Evolutionary conservation across 2,797 vertebrate species (phyloP).

Genomic region (Etheostoma nigrum): DNA sequence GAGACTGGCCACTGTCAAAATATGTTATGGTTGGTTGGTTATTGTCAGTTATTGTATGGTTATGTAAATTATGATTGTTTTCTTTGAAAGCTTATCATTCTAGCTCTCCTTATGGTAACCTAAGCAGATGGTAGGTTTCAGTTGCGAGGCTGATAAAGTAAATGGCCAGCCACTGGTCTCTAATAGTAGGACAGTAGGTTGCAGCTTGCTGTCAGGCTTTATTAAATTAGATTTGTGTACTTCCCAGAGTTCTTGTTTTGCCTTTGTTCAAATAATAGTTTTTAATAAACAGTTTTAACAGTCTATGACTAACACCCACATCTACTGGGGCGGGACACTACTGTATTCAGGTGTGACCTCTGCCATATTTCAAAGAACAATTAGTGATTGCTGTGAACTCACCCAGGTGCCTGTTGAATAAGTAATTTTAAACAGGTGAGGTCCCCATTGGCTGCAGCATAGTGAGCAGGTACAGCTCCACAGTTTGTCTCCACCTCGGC

Average conservation of each 20-base stretch:
- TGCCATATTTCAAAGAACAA: not conserved
- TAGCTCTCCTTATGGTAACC: not conserved
- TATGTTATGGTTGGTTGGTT: not conserved
- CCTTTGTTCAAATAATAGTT: not conserved
- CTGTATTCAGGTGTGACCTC: not conserved
- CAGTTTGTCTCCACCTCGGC: slow-evolving; percentile 83
- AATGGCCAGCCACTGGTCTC: not conserved
- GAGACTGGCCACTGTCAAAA: not conserved
- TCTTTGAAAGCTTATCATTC: not conserved
- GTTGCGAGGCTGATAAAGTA: not conserved
- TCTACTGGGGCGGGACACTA: not conserved
- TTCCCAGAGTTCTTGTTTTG: not conserved
- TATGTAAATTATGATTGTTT: not conserved
- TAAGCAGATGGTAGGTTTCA: slow-evolving; percentile 1
- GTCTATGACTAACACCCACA: not conserved
- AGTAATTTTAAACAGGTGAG: slow-evolving; percentile 88
- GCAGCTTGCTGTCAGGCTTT: not conserved
- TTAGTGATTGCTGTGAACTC: slow-evolving; percentile 31
- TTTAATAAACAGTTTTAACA: not conserved
- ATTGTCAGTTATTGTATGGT: too few species aligned
- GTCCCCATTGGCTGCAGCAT: slow-evolving; percentile 87
- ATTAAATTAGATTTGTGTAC: not conserved
- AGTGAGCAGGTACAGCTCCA: slow-evolving; percentile 89
- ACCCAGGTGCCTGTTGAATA: slow-evolving; percentile 80
- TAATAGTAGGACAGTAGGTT: not conserved